Evolutionary conservation across 2,797 vertebrate species (phyloP).

Genomic region (Danio kyathit): DNA sequence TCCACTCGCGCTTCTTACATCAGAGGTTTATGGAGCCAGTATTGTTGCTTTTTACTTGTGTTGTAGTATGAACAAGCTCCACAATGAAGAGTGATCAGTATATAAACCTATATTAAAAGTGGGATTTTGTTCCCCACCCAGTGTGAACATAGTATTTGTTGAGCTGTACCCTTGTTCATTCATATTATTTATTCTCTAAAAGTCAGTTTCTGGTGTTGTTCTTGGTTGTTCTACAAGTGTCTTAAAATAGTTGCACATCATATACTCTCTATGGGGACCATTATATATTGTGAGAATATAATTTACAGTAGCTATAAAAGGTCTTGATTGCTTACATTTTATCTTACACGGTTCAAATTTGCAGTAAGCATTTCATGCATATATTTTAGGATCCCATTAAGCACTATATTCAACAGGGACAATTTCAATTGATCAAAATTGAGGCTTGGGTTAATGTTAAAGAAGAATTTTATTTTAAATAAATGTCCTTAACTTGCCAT

Average conservation of each 20-base stretch:
- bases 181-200: neutral
- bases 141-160: neutral
- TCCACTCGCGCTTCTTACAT: too few species aligned
- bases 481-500: neutral
- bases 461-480: too few species aligned
- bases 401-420: neutral
- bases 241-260: neutral
- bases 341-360: neutral
- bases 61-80: neutral
- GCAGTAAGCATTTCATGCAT: neutral
- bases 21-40: neutral
- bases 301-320: neutral
- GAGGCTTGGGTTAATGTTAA: too few species aligned
- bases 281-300: neutral
- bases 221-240: too few species aligned
- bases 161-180: neutral
- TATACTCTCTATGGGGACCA: too few species aligned
- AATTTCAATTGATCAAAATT: neutral
- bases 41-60: neutral
- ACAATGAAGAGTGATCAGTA: neutral
- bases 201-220: too few species aligned
- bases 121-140: neutral
- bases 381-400: too few species aligned
- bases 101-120: neutral
- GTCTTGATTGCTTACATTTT: neutral